Percentiles rank a stretch among this genome's conserved stretches.
Conservation (phyloP, 2,797 vertebrate species). For the Cyclura pinguis region DNA sequence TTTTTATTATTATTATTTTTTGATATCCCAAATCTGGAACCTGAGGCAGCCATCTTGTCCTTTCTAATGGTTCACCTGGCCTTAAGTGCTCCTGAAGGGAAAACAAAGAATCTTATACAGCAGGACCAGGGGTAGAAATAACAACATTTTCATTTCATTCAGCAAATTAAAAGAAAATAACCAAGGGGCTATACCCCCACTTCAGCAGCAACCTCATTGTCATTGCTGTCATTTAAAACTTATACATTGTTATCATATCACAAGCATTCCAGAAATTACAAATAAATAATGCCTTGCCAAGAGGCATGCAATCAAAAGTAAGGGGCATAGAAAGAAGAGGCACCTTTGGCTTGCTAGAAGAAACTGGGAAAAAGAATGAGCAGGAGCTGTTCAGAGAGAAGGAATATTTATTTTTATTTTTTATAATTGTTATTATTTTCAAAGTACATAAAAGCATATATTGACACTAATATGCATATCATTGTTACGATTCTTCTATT, state of each 20-base stretch:
- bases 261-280: not conserved
- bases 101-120: slow-evolving; percentile 15
- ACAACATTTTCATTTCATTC: slow-evolving; percentile 1
- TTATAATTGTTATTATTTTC: too few relatives aligned
- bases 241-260: not conserved
- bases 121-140: slow-evolving; percentile 17
- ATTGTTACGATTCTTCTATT: too few relatives aligned
- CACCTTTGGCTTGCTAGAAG: not conserved
- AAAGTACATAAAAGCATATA: too few relatives aligned
- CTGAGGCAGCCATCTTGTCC: not conserved
- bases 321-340: not conserved
- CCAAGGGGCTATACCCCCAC: not conserved
- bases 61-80: not conserved
- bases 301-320: not conserved
- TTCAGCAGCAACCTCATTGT: not conserved
- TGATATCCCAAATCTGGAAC: too few relatives aligned
- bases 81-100: slow-evolving; percentile 2
- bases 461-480: too few relatives aligned
- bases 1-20: too few relatives aligned
- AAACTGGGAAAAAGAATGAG: not conserved
- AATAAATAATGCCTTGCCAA: not conserved
- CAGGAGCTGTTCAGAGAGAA: not conserved
- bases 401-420: not conserved
- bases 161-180: not conserved
- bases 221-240: not conserved